Evolutionary conservation across 1,140 invertebrate genomes (phyloP), one percentile per base, ranked within the genome.

Genomic region (Caenorhabditis brenneri): DNA sequence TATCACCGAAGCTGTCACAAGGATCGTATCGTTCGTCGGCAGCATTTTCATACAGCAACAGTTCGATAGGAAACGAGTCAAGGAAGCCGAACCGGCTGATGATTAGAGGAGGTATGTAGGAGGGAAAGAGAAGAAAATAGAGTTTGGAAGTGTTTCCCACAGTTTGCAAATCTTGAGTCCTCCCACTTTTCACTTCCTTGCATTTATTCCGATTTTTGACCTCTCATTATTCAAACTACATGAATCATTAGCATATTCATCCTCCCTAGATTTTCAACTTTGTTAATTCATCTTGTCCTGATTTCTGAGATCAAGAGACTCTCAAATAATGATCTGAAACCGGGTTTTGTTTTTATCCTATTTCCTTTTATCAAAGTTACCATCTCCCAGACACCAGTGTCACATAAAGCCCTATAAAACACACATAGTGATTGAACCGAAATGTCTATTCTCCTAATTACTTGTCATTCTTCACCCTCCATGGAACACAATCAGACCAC

Each of bases 81-180:
- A n/a, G 36, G 36, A 74, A 74, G 65, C 33, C 65, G 65, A 74
- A 74, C 24, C 65, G 65, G 65, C 65, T 74, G 4, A 74, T 74
- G 65, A 74, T 74, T 46, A 74, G 65, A 74, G 65, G 65, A 74
- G 65, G 65, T 74, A 74, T 74, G 58, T 65, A 33, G 29, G 65
- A 33, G 29, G 27, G 22, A 46, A 22, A 65, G 24, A 65, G 7
- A 36, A 10, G 16, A 7, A 27, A 6, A 27, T 9, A 19, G 29
- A 24, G 7, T 42, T 39, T 33, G 1, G n/a, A 46, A 24, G 29
- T 2, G 12, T 24, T 74, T 74, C 65, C 36, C 65, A 74, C 65
- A 16, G n/a, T 42, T 74, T 74, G 65, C 65, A 74, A 74, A 74
- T 42, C n/a, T 74, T 42, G 0, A 10, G 15, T 24, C 33, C 27